These are phyloP conservation scores for Labeo rohita DNA, from an alignment of 2,113 vertebrate species.

Conservation along the genomic window DNA sequence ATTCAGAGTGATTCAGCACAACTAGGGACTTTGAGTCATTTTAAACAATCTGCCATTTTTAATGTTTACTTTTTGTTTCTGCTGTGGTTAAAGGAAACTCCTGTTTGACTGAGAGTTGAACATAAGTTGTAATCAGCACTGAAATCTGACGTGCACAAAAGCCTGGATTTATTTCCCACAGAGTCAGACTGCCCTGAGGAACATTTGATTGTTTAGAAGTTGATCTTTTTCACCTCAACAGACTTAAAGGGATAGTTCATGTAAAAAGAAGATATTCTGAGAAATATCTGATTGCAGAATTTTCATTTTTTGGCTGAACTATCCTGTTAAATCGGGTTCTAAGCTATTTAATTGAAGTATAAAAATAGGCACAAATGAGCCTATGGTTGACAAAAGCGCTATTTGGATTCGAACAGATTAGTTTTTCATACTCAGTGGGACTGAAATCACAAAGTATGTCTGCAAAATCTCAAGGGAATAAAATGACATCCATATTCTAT, in stretches of 20 bases:
- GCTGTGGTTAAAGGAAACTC: background rate
- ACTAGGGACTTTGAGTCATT: background rate
- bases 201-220: background rate
- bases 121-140: background rate
- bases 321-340: background rate
- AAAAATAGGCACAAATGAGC: background rate
- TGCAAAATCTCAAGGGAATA: too few relatives aligned
- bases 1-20: background rate
- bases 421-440: too few relatives aligned
- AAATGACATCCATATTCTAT: too few relatives aligned
- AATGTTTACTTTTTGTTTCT: background rate
- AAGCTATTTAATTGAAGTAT: background rate
- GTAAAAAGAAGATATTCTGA: background rate
- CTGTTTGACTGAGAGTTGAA: background rate
- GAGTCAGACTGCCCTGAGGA: background rate
- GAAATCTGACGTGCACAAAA: background rate
- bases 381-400: background rate
- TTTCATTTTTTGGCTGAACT: background rate
- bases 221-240: background rate
- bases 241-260: background rate
- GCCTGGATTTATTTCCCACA: background rate
- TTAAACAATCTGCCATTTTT: background rate
- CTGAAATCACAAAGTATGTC: too few relatives aligned
- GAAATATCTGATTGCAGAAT: background rate
- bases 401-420: too few relatives aligned